These are phyloP conservation scores for Jacana jacana DNA, from an alignment of 2,113 vertebrate genomes.

Conservation along the genomic window DNA sequence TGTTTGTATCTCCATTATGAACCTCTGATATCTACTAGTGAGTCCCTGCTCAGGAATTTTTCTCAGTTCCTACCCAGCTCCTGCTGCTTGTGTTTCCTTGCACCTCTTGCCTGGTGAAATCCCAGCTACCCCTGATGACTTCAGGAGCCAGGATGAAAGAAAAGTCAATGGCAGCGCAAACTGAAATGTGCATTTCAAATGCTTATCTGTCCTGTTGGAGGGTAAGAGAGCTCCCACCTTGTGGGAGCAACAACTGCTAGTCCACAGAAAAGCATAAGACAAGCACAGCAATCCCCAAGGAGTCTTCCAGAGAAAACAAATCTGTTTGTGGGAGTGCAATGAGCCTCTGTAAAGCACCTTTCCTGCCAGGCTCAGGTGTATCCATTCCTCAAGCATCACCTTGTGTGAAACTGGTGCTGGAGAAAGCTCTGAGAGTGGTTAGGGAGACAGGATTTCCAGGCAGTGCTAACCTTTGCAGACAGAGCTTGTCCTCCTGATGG, in stretches of 20 bases:
- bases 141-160: not conserved
- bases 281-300: not conserved
- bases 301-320: not conserved
- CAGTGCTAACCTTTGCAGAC: not conserved
- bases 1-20: not conserved
- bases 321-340: not conserved
- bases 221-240: not conserved
- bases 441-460: not conserved
- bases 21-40: not conserved
- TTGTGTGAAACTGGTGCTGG: not conserved
- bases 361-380: not conserved
- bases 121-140: not conserved
- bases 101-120: not conserved
- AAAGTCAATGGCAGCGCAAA: not conserved
- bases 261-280: not conserved
- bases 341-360: not conserved
- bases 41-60: not conserved
- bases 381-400: not conserved
- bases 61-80: not conserved
- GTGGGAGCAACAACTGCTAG: not conserved
- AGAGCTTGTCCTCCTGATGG: not conserved
- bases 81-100: not conserved
- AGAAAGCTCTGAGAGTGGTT: not conserved
- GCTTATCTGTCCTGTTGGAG: not conserved
- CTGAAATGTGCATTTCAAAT: not conserved